These are phyloP conservation scores for Poeciliopsis infans DNA, from an alignment of 2,797 vertebrate genomes.

Conservation along the genomic window DNA sequence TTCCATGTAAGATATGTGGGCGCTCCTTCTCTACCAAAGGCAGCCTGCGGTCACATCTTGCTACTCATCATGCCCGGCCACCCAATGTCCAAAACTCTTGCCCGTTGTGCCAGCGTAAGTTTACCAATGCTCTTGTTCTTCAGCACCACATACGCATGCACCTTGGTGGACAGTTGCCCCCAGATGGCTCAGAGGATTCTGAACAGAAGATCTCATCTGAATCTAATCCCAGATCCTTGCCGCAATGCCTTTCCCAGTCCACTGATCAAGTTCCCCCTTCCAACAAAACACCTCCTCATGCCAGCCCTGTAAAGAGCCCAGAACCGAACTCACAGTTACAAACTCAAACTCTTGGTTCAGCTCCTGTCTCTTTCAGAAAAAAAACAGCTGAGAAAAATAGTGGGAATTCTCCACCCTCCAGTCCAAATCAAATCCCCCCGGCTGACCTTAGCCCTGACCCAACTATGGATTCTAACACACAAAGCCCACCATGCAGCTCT, in stretches of 20 bases:
- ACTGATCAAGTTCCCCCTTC: conserved; percentile 43
- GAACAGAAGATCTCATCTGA: conserved; percentile 65
- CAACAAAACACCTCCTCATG: conserved; percentile 43
- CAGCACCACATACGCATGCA: conserved; percentile 95
- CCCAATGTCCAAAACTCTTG: conserved; percentile 89
- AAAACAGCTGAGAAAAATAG: conserved; percentile 64
- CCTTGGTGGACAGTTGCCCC: conserved; percentile 89
- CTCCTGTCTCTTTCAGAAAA: conserved; percentile 32
- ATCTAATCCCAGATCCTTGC: conserved; percentile 56
- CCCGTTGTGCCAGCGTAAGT: conserved; percentile 91
- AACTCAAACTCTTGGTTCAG: conserved; percentile 29
- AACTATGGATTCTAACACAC: conserved; percentile 67
- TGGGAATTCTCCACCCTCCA: conserved; percentile 70
- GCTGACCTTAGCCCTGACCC: conserved; percentile 80
- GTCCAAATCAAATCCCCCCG: conserved; percentile 76
- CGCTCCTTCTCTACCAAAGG: conserved; percentile 92
- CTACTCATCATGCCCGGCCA: conserved; percentile 87
- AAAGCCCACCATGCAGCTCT: conserved; percentile 59
- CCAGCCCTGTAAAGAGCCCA: conserved; percentile 40
- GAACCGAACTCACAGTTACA: conserved; percentile 54
- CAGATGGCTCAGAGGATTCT: conserved; percentile 69
- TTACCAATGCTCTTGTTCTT: conserved; percentile 91
- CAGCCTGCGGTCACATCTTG: conserved; percentile 88
- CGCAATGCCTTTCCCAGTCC: conserved; percentile 64
- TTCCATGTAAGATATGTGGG: conserved; percentile 91